These are phyloP conservation scores for Gymnarchus niloticus DNA, from an alignment of 2,113 vertebrate genomes.

Conservation along the genomic window DNA sequence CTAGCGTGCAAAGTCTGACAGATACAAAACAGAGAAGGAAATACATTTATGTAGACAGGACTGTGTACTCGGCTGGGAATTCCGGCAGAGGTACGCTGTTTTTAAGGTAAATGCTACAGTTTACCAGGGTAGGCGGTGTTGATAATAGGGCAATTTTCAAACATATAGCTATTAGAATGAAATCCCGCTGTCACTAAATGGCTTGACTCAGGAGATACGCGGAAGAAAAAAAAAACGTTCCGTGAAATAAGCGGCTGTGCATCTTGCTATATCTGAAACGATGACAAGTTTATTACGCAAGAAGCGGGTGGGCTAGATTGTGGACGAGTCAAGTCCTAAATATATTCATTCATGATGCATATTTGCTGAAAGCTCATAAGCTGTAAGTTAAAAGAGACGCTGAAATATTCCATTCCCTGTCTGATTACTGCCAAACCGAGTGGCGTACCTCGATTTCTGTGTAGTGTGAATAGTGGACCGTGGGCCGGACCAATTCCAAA, in stretches of 20 bases:
- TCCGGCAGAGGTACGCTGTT: neutral
- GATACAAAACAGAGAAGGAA: too few relatives aligned
- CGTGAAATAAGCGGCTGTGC: neutral
- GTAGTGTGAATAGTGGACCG: neutral
- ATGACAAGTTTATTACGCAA: neutral
- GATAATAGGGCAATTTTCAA: neutral
- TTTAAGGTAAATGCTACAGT: neutral
- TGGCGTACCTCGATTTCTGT: neutral
- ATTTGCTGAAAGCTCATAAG: neutral
- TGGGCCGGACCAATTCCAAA: neutral
- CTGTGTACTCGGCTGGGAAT: neutral
- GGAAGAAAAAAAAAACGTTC: neutral
- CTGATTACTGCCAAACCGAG: neutral
- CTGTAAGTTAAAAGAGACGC: neutral
- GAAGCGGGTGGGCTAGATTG: neutral
- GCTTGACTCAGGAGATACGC: neutral
- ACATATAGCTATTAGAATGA: neutral
- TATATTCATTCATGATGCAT: neutral
- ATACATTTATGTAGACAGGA: neutral
- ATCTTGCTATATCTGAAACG: neutral
- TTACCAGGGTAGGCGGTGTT: neutral
- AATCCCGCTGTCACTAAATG: neutral
- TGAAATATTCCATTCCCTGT: neutral
- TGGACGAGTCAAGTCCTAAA: neutral
- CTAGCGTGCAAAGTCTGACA: neutral